Evolutionary conservation across 1,140 invertebrate species (phyloP), one percentile per base, ranked within the genome.

Genomic region (Chironomus striatipennis): DNA sequence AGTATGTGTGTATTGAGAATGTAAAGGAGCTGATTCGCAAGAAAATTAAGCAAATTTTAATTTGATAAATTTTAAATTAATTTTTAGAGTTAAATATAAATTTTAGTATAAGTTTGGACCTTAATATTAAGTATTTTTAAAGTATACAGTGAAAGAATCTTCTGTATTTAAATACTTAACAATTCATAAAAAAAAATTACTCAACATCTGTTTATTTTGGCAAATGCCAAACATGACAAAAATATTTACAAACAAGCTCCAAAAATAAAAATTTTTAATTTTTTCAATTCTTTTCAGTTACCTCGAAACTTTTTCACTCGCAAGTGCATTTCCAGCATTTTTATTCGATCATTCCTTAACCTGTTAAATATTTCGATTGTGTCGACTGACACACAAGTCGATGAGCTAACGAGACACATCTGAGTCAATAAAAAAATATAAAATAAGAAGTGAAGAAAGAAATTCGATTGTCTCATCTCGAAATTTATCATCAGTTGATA

Each of bases 381-480:
- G 7, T n/a, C 7, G 47, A 34, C 5, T 34, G 47, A 57, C 47
- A 57, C 47, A 57, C 8, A 57, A 57, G n/a, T 21, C 6, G 18
- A 70, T 18, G 20, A 70, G 7, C 8, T 1, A 2, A 8, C n/a
- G 18, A 70, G 9, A n/a, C 9, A 18, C 65, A 70, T 18, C 65
- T 70, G 65, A 70, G 20, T 70, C 65, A 70, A 70, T 21, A 70
- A 70, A n/a, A n/a, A n/a, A n/a, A n/a, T n/a, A n/a, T n/a, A n/a
- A n/a, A n/a, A 20, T 20, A 70, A 18, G 18, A 17, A 67, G n/a
- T n/a, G n/a, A n/a, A 2, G n/a, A 3, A 57, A 57, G 10, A 21
- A 70, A 15, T 20, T 70, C 20, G 5, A 18, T 5, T 67, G 18
- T 70, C 10, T 20, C 17, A 8, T 20, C 18, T 67, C 65, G 8